phyloP scores from a whole-genome alignment of 2,888 invertebrate genomes.

The Minunthozetes semirufus region DNA sequence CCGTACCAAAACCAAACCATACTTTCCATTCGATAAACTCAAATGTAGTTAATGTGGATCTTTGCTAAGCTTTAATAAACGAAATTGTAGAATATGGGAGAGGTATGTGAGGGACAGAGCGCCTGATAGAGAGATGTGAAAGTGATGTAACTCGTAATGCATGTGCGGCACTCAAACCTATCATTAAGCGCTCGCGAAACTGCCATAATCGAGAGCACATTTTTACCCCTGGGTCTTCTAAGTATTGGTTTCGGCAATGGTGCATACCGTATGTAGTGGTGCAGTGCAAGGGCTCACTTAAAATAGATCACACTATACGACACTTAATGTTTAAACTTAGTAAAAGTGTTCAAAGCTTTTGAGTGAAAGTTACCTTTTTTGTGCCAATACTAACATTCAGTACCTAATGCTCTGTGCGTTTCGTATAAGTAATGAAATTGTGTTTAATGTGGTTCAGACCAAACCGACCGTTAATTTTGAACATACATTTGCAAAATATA shows the following conservation, averaged over 20 bases:
- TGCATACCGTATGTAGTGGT: neutral
- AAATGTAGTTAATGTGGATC: slow-evolving; percentile 22
- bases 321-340: slow-evolving; percentile 26
- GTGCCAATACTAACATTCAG: neutral
- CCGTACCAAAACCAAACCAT: too few species aligned
- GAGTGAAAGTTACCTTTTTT: neutral
- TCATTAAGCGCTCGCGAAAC: slow-evolving; percentile 32
- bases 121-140: slow-evolving; percentile 14
- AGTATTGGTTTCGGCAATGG: slow-evolving; percentile 32
- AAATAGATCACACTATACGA: slow-evolving; percentile 25
- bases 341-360: neutral
- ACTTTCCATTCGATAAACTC: neutral
- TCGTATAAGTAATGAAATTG: slow-evolving; percentile 24
- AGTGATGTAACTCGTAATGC: slow-evolving; percentile 30
- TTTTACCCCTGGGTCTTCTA: slow-evolving; percentile 28
- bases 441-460: slow-evolving; percentile 19
- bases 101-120: neutral
- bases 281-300: neutral
- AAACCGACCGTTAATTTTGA: slow-evolving; percentile 24
- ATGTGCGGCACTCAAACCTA: slow-evolving; percentile 33
- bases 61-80: slow-evolving; percentile 17
- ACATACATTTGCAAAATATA: slow-evolving; percentile 8
- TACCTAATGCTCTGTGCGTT: neutral
- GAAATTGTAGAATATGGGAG: neutral
- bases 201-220: slow-evolving; percentile 31